Percentiles rank a stretch among this genome's conserved stretches.
Conservation (phyloP, 2,797 vertebrate species). For the Kryptopterus vitreolus region DNA sequence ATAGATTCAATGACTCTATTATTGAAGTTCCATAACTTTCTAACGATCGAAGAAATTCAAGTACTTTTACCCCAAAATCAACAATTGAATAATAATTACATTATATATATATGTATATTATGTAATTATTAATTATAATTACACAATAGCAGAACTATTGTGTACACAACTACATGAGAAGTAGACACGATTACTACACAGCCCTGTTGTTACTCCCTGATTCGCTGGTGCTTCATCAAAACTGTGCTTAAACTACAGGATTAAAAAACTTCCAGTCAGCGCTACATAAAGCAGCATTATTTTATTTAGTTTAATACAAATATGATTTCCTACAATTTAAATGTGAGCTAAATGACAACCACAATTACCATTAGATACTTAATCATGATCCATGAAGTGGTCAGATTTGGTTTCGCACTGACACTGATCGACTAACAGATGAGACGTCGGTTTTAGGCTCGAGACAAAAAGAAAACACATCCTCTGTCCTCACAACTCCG, state of each 20-base stretch:
- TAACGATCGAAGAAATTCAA: too few species aligned
- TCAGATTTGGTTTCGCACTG: background rate
- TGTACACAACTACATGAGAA: too few species aligned
- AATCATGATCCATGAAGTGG: background rate
- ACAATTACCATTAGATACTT: background rate
- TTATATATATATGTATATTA: too few species aligned
- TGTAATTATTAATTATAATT: too few species aligned
- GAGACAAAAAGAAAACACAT: background rate
- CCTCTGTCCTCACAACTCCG: background rate
- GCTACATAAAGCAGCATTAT: background rate
- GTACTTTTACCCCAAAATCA: background rate
- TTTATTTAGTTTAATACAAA: too few species aligned
- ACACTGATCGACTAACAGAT: background rate
- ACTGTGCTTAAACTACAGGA: background rate
- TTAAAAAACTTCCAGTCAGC: background rate
- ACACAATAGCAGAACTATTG: background rate
- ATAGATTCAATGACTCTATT: too few species aligned
- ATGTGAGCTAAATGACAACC: background rate
- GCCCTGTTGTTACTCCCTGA: background rate
- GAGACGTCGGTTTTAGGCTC: background rate
- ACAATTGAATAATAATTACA: background rate
- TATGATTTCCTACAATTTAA: too few species aligned
- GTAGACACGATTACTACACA: background rate
- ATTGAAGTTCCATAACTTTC: too few species aligned
- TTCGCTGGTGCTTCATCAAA: background rate